A percentile compares a stretch with the other conserved stretches of the same genome.
phyloP scores from a whole-genome alignment of 2,888 invertebrate species.

The Sisyra terminalis region DNA sequence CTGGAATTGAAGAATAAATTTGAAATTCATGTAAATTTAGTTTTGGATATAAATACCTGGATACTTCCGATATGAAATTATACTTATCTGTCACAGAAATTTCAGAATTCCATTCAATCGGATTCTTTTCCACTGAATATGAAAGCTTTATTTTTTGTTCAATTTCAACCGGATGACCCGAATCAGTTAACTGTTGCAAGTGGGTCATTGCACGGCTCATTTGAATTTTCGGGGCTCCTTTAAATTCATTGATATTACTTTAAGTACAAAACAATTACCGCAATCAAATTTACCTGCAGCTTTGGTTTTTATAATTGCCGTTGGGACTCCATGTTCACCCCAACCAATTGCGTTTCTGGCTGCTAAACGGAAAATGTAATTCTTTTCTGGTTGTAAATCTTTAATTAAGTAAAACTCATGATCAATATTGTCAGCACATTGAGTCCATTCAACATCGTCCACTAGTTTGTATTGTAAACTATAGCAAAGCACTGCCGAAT shows the following conservation, averaged over 20 bases:
- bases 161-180: constrained; percentile 48
- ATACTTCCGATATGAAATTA: constrained; percentile 72
- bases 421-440: constrained; percentile 74
- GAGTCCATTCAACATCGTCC: constrained; percentile 69
- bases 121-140: constrained; percentile 57
- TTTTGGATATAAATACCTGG: constrained; percentile 25
- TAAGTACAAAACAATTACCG: neutral
- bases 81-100: constrained; percentile 56
- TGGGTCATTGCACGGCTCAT: constrained; percentile 71
- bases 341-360: constrained; percentile 86
- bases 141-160: constrained; percentile 48
- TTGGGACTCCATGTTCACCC: constrained; percentile 79
- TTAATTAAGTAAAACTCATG: constrained; percentile 82
- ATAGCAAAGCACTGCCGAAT: constrained; percentile 79
- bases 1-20: constrained; percentile 24
- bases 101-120: constrained; percentile 54
- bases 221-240: constrained; percentile 53
- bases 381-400: constrained; percentile 58
- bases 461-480: constrained; percentile 67
- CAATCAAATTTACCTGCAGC: constrained; percentile 26
- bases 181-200: constrained; percentile 71
- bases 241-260: constrained; percentile 2
- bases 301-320: constrained; percentile 55
- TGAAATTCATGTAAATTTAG: neutral
- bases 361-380: constrained; percentile 78